Evolutionary conservation across 2,113 vertebrate genomes (phyloP), one percentile per base, ranked within the genome.

Genomic region (Sterna hirundo): DNA sequence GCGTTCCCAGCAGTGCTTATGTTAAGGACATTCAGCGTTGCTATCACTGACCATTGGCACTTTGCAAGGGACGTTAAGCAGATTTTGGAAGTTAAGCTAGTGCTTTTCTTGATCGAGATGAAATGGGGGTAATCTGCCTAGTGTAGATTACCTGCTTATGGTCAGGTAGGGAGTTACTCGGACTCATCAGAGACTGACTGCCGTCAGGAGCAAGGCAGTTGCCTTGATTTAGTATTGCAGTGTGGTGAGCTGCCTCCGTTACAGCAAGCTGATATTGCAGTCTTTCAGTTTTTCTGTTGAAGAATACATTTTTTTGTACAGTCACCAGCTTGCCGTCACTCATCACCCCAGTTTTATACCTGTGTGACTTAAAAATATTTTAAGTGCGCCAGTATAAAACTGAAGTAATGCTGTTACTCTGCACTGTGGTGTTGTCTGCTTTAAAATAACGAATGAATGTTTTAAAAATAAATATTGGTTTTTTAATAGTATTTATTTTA

Each of bases 401-500:
- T 18, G 58, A 57, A 88, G 46, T 52, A 12, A 7, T 40, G 51
- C 27, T 38, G 36, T 62, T 55, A 5, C 4, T 55, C 52, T 55
- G 30, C 23, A 4, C 10, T 29, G 13, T 38, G 29, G 25, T 27
- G 42, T 1, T 75, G 29, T 22, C 44, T 55, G 34, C 11, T 91
- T 90, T 55, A 65, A 81, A 86, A 25, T 34, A 87, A 22, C 16
- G 10, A 34, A 32, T 2, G 4, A 30, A 3, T 10, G 4, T 71
- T 78, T 8, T 2, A 49, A 86, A 74, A 58, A 18, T 32, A 71
- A 72, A 51, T 30, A 21, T 1, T 15, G 5, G 4, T 0, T 51
- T 65, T 88, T 58, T 38, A 74, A 38, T 96, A 81, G 66, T 44
- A 42, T 4, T 85, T 25, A 32, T 92, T 97, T 69, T 97, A 62